Base-by-base conservation (phyloP, 1,140 invertebrate genomes). In the Ostrea edulis region DNA sequence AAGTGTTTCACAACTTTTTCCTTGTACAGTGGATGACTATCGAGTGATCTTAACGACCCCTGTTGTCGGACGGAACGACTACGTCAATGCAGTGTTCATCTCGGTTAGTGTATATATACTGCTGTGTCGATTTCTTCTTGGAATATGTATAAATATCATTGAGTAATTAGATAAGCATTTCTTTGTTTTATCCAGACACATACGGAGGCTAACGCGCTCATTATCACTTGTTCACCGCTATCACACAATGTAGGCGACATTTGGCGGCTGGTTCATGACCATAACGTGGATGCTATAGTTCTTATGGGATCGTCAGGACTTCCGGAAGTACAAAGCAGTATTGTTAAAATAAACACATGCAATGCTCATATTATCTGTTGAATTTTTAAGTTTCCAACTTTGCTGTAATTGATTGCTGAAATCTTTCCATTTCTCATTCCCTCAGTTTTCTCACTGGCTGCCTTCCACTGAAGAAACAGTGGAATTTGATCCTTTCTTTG, bases 41-140 rank as follows among this genome's bases (percentile, higher is more conserved):
- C 86, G 93, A 20, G 91, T 92, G 2, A 91, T 90, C 54, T 88
- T 94, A 25, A 90, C 92, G 68, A 90, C 93, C 17, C 86, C 91
- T 58, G 91, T 93, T 0, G 87, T 89, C 12, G 92, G 92, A 53
- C 86, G 84, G 22, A 93, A 91, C 55, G 91, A 93, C 55, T 94
- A 94, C 89, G 93, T 94, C 55, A 94, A 94, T 87, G 93, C 93
- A 68, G 92, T 93, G 22, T 93, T 92, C 85, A 22, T 93, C 11
- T 91, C 93, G 82, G 93, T 93, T 87, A 91, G 93, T 92, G 14
- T 77, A 62, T 17, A 17, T 14, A 35, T 55, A 62, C n/a, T 62
- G 55, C 12, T 7, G 14, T 62, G n/a, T n/a, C 8, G 14, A 35
- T 77, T 25, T 29, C 14, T 77, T 14, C 14, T 4, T 25, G 12